These are phyloP conservation scores for Actias luna DNA, from an alignment of 2,888 invertebrate species.

Conservation along the genomic window DNA sequence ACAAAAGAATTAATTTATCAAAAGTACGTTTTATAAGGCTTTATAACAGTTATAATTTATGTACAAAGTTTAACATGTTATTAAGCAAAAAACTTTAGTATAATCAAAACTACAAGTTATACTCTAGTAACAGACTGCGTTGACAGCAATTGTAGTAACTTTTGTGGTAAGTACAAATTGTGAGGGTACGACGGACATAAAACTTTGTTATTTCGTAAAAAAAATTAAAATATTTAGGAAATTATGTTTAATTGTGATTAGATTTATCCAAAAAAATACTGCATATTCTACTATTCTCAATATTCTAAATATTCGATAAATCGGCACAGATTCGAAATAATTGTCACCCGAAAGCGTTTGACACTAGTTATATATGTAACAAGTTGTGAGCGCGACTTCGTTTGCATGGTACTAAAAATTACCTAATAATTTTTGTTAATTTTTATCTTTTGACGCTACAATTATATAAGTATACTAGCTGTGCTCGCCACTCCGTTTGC, in stretches of 20 bases:
- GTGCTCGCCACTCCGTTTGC: no score
- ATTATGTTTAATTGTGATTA: not conserved
- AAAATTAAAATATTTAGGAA: not conserved
- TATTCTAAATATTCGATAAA: no score
- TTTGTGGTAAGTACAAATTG: not conserved
- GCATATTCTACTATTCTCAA: no score
- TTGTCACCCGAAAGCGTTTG: no score
- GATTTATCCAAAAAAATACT: no score
- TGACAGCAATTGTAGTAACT: not conserved
- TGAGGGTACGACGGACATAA: not conserved
- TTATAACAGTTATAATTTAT: slow-evolving; percentile 1
- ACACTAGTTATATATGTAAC: no score
- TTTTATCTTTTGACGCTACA: no score
- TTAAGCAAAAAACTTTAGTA: slow-evolving; percentile 7
- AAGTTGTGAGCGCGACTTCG: no score
- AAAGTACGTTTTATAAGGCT: not conserved
- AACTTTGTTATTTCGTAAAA: not conserved
- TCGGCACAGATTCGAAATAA: no score
- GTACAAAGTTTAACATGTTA: slow-evolving; percentile 9
- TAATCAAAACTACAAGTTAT: slow-evolving; percentile 8
- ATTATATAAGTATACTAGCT: no score
- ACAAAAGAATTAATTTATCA: not conserved
- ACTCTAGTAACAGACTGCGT: not conserved
- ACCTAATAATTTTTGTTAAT: no score
- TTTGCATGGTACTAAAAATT: no score